phyloP scores from a whole-genome alignment of 2,888 invertebrate species.

The Magallana nippona region DNA sequence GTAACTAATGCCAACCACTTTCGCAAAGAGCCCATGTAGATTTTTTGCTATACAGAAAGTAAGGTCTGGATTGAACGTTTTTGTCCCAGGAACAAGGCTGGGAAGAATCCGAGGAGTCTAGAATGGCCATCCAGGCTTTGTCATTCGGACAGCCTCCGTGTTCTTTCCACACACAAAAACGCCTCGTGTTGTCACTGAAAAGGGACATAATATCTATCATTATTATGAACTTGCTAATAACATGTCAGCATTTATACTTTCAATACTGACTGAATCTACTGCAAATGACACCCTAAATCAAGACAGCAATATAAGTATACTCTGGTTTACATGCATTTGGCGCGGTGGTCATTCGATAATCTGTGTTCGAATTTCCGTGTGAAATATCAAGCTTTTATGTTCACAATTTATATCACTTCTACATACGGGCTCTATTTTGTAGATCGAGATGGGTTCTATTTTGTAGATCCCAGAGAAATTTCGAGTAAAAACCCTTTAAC shows the following conservation, averaged over 20 bases:
- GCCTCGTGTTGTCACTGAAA: slow-evolving; percentile 46
- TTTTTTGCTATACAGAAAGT: slow-evolving; percentile 60
- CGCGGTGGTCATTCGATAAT: too few species aligned
- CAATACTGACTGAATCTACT: not conserved
- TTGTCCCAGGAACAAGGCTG: slow-evolving; percentile 58
- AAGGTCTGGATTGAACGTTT: slow-evolving; percentile 56
- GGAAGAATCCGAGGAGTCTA: slow-evolving; percentile 40
- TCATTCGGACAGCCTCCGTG: slow-evolving; percentile 48
- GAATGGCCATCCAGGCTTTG: slow-evolving; percentile 51
- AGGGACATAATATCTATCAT: too few species aligned
- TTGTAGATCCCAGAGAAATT: too few species aligned
- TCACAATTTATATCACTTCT: too few species aligned
- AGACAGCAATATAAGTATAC: too few species aligned
- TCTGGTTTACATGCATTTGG: too few species aligned
- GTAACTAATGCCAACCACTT: not conserved
- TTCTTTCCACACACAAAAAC: slow-evolving; percentile 45
- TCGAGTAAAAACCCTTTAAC: too few species aligned
- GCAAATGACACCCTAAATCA: too few species aligned
- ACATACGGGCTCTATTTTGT: too few species aligned
- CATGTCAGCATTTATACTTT: not conserved
- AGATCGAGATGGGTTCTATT: too few species aligned
- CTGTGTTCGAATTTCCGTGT: too few species aligned
- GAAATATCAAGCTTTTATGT: too few species aligned
- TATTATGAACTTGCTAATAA: not conserved
- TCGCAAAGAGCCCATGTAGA: slow-evolving; percentile 38